phyloP scores from a whole-genome alignment of 1,140 invertebrate species.

The Augochlora pura region DNA sequence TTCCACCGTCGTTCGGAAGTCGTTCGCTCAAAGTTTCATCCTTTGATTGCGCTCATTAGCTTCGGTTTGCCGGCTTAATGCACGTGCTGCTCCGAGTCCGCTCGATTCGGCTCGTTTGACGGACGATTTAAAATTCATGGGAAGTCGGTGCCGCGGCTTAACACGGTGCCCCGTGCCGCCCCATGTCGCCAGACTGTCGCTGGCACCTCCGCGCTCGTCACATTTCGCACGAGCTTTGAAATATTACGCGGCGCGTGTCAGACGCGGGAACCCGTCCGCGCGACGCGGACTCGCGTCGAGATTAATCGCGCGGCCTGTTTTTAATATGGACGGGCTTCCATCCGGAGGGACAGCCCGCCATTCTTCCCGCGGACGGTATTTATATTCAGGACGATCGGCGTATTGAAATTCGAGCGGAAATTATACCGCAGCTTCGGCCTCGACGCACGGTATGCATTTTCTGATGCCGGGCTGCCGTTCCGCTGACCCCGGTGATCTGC shows the following conservation, averaged over 20 bases:
- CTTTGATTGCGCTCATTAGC: slow-evolving; percentile 45
- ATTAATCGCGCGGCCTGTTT: not conserved
- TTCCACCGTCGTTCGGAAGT: slow-evolving; percentile 14
- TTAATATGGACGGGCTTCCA: not conserved
- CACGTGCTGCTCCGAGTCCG: slow-evolving; percentile 15
- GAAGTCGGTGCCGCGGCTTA: not conserved
- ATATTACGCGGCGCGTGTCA: not conserved
- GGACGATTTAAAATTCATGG: slow-evolving; percentile 42
- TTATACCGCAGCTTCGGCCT: too few relatives aligned
- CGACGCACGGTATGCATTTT: too few relatives aligned
- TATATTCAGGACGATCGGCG: too few relatives aligned
- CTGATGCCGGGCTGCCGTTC: too few relatives aligned
- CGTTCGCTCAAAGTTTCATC: slow-evolving; percentile 27
- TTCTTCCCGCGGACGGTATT: too few relatives aligned
- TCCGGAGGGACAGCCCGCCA: not conserved
- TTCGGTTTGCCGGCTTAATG: slow-evolving; percentile 35
- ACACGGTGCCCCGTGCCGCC: too few relatives aligned
- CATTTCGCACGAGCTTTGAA: not conserved
- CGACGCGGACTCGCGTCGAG: not conserved
- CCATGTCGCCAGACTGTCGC: too few relatives aligned
- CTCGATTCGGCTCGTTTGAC: slow-evolving; percentile 38
- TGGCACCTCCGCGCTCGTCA: not conserved
- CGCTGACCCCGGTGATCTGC: too few relatives aligned
- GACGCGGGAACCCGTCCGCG: not conserved
- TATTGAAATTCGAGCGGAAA: too few relatives aligned